Conservation (phyloP, 2,888 invertebrate species). For the Blomia tropicalis region DNA sequence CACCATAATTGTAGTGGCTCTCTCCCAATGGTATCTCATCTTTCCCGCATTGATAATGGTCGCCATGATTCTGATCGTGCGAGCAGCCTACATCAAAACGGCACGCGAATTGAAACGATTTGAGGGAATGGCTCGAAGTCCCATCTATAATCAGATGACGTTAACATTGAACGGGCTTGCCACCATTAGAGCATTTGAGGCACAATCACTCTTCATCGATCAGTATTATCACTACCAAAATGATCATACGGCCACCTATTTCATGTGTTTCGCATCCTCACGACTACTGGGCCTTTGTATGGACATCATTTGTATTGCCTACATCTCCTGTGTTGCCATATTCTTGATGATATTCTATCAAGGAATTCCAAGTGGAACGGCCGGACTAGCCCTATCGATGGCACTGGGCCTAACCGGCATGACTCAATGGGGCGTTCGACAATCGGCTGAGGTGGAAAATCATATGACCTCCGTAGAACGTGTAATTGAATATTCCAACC, state of each 20-base stretch:
- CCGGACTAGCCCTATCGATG: slow-evolving; percentile 12
- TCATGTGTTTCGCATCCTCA: neutral
- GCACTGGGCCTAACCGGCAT: slow-evolving; percentile 9
- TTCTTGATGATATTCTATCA: slow-evolving; percentile 13
- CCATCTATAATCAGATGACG: slow-evolving; percentile 18
- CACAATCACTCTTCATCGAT: neutral
- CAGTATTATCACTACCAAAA: slow-evolving; percentile 20
- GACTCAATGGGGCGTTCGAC: slow-evolving; percentile 28
- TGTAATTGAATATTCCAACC: slow-evolving; percentile 57
- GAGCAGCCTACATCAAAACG: slow-evolving; percentile 38
- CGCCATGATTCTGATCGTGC: slow-evolving; percentile 36
- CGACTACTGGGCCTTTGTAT: neutral
- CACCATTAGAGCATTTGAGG: slow-evolving; percentile 15
- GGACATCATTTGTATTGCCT: slow-evolving; percentile 9
- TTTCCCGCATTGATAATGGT: slow-evolving; percentile 36
- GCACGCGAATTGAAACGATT: slow-evolving; percentile 40
- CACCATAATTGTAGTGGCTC: slow-evolving; percentile 38
- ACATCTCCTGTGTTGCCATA: neutral
- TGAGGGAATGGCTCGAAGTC: slow-evolving; percentile 35
- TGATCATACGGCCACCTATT: slow-evolving; percentile 16
- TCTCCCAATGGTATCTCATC: slow-evolving; percentile 38
- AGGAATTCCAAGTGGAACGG: slow-evolving; percentile 16
- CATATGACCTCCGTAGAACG: slow-evolving; percentile 52
- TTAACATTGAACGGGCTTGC: slow-evolving; percentile 18
- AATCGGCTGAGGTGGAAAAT: slow-evolving; percentile 42